A percentile compares a stretch with the other conserved stretches of the same genome.
Conservation (phyloP, 2,888 invertebrate genomes). For the Lissocephala sabroskyi region DNA sequence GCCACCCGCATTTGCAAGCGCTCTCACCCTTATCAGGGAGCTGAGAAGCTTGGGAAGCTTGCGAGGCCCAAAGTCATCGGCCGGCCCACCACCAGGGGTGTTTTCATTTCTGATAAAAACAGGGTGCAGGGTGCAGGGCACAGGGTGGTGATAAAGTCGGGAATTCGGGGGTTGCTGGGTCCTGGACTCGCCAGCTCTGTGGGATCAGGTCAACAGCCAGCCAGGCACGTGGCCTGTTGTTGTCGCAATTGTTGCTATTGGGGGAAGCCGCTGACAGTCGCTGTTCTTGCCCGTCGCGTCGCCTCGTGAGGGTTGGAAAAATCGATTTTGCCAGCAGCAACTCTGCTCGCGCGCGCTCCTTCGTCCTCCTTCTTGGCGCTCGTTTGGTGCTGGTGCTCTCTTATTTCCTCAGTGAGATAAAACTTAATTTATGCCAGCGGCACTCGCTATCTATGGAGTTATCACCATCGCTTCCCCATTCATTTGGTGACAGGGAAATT, state of each 20-base stretch:
- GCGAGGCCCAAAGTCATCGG: too few species aligned
- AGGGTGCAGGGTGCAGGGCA: too few species aligned
- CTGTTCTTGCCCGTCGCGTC: too few species aligned
- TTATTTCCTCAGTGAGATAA: slow-evolving; percentile 1
- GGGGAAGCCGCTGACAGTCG: slow-evolving; percentile 19
- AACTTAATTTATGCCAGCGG: slow-evolving; percentile 7
- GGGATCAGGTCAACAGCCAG: too few species aligned
- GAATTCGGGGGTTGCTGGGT: too few species aligned
- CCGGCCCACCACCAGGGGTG: too few species aligned
- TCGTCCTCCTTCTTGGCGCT: slow-evolving; percentile 1
- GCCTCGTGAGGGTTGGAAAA: slow-evolving; percentile 55
- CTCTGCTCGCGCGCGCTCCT: slow-evolving; percentile 30
- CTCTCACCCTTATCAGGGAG: slow-evolving; percentile 6
- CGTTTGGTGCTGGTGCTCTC: slow-evolving; percentile 7
- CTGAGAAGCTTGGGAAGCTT: neutral
- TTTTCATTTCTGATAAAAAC: too few species aligned
- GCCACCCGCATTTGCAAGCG: too few species aligned
- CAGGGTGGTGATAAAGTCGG: too few species aligned
- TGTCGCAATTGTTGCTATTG: slow-evolving; percentile 24
- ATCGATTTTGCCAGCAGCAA: slow-evolving; percentile 58
- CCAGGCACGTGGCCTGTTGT: slow-evolving; percentile 4
- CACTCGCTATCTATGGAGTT: neutral
- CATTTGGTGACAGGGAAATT: too few species aligned
- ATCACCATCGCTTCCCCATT: too few species aligned
- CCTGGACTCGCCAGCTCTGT: too few species aligned